These are phyloP conservation scores for Sitophilus oryzae DNA, from an alignment of 1,140 invertebrate species.

Conservation along the genomic window DNA sequence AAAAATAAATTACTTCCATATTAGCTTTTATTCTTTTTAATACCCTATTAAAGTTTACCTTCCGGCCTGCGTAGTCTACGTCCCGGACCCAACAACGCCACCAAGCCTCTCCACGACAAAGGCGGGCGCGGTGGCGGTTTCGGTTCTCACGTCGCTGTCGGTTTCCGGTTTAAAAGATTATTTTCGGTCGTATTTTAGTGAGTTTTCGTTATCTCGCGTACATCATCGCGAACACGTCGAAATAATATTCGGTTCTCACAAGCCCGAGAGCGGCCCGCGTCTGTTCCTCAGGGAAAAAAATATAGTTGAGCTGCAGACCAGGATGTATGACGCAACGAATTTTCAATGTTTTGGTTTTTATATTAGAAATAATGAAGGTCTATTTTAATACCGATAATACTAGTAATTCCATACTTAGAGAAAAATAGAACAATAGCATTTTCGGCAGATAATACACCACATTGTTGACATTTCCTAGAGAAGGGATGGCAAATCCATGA, in stretches of 20 bases:
- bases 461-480: no score
- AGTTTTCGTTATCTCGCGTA: slow-evolving; percentile 34
- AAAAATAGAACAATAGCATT: not conserved
- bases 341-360: not conserved
- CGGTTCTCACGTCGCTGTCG: slow-evolving; percentile 33
- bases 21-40: no score
- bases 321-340: not conserved
- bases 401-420: not conserved
- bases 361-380: not conserved
- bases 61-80: slow-evolving; percentile 4
- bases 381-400: not conserved
- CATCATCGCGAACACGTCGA: slow-evolving; percentile 35
- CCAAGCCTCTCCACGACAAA: slow-evolving; percentile 6
- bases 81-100: not conserved
- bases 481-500: no score
- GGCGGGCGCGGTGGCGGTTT: no score
- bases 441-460: slow-evolving; percentile 3
- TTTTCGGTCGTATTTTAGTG: slow-evolving; percentile 32
- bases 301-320: slow-evolving; percentile 10
- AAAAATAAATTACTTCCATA: no score
- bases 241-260: slow-evolving; percentile 33
- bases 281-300: slow-evolving; percentile 21
- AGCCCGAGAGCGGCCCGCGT: slow-evolving; percentile 20
- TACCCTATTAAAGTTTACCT: no score
- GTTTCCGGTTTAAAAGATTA: slow-evolving; percentile 36